Conservation (phyloP, 2,113 vertebrate genomes). For the Glaucidium brasilianum region DNA sequence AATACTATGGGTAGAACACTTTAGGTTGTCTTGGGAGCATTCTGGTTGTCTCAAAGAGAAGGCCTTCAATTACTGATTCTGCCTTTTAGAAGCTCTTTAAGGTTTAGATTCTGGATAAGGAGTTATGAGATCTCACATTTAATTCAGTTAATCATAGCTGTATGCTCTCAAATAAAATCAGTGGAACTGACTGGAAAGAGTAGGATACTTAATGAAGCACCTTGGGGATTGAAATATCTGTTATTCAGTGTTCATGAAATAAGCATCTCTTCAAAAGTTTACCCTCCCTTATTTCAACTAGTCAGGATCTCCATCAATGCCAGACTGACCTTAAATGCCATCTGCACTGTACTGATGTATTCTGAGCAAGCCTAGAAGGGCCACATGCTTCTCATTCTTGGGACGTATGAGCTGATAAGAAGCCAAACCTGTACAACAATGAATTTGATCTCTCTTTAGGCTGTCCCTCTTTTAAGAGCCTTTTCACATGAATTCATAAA, state of each 20-base stretch:
- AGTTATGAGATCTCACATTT: constrained; percentile 24
- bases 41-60: not conserved
- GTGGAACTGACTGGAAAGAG: not conserved
- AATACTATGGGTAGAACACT: not conserved
- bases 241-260: not conserved
- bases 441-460: not conserved
- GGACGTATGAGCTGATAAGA: not conserved
- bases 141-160: constrained; percentile 32
- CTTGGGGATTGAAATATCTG: not conserved
- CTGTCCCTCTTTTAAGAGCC: not conserved
- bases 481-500: not conserved
- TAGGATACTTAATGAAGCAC: not conserved
- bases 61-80: not conserved
- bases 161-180: not conserved
- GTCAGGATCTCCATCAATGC: not conserved
- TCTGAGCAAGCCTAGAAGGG: not conserved
- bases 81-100: not conserved
- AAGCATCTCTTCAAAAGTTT: not conserved
- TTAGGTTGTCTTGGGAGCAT: not conserved
- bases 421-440: not conserved
- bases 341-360: not conserved
- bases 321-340: constrained; percentile 24
- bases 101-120: not conserved
- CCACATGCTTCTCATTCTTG: not conserved
- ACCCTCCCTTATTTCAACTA: not conserved